These are phyloP conservation scores for Alentia gelatinosa DNA, from an alignment of 2,888 invertebrate genomes.

Conservation along the genomic window DNA sequence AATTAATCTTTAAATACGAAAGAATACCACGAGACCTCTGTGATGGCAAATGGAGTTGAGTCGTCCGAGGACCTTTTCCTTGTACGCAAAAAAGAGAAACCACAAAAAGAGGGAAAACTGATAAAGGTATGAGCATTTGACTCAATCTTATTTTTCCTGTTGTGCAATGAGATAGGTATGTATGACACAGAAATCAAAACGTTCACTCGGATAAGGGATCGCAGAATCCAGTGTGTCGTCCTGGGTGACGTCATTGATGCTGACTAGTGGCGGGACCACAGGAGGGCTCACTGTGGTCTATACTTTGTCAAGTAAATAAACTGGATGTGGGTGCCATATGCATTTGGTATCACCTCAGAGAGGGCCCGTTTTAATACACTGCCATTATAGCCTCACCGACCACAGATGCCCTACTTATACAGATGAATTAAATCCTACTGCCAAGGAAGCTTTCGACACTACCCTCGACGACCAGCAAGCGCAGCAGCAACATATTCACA, in stretches of 20 bases:
- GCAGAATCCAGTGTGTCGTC: background rate
- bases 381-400: conserved; percentile 21
- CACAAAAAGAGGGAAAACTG: background rate
- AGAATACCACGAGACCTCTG: background rate
- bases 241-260: background rate
- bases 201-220: background rate
- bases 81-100: conserved; percentile 5
- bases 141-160: background rate
- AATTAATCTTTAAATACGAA: background rate
- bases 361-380: background rate
- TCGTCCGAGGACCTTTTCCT: background rate
- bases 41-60: background rate
- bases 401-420: background rate
- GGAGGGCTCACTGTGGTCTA: background rate
- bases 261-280: background rate
- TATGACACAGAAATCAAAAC: background rate
- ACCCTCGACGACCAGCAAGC: background rate
- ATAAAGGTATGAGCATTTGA: background rate
- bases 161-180: background rate
- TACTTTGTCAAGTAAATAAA: background rate
- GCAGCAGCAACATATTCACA: background rate
- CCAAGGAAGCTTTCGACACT: background rate
- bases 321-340: background rate
- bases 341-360: background rate
- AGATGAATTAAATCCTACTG: background rate